Evolutionary conservation across 2,888 invertebrate species (phyloP), one percentile per base, ranked within the genome.

Genomic region (Erebia aethiops): DNA sequence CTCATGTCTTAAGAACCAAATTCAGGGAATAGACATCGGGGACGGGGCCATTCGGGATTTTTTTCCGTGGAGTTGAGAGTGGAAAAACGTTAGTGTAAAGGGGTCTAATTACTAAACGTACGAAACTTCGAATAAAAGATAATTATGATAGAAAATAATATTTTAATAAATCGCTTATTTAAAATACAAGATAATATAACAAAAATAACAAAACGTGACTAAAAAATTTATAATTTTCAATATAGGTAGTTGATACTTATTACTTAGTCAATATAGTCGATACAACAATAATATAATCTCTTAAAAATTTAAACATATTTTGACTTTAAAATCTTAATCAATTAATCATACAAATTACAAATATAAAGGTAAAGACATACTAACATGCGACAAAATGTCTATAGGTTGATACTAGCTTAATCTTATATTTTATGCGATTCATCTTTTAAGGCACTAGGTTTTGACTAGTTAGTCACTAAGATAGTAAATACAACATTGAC

Each of bases 211-310:
- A 21, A 62, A 62, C 18, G 16, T 62, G 49, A 62, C 62, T 21
- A 62, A n/a, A 5, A 60, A 46, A 7, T 41, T 60, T 43, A 41
- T 8, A 11, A 56, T 10, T 46, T 60, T 16, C 43, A 60, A 67
- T 64, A 68, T 73, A 64, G 57, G 65, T 57, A 69, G 35, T 5
- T 1, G 1, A 26, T 26, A 26, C 26, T 26, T 3, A 26, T 26
- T 26, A 52, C 16, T 71, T n/a, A n/a, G n/a, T n/a, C n/a, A n/a
- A n/a, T n/a, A n/a, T n/a, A n/a, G n/a, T 60, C 66, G 62, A 71
- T 68, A 74, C 71, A 70, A 75, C 26, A 57, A 57, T 26, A 57
- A 57, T 26, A 76, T 77, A 76, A 77, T 74, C 75, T 75, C 75
- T 72, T 67, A 75, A 70, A 68, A 71, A 58, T 70, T 67, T 43